A percentile compares a stretch with the other conserved stretches of the same genome.
phyloP scores from a whole-genome alignment of 35 echinoderm and acorn worm genomes.

The Holothuria glaberrima region DNA sequence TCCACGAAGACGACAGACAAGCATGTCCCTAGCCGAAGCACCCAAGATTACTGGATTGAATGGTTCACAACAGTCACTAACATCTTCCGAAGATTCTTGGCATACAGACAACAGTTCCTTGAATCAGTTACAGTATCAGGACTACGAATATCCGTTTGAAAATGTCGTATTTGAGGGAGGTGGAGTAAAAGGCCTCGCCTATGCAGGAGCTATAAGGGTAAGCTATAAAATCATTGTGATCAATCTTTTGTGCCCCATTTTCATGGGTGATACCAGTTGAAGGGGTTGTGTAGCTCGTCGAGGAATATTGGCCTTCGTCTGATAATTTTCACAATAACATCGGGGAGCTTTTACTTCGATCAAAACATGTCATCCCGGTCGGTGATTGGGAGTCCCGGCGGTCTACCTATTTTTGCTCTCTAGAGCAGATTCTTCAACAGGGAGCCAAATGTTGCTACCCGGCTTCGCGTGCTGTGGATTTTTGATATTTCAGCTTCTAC shows the following conservation, averaged over 20 bases:
- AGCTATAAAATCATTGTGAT: slow-evolving; percentile 1
- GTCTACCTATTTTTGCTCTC: too few relatives aligned
- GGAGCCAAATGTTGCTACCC: too few relatives aligned
- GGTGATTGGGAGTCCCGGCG: too few relatives aligned
- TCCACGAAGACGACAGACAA: neutral
- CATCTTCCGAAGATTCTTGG: neutral
- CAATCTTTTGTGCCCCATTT: neutral
- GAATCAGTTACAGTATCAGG: slow-evolving; percentile 62
- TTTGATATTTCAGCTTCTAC: too few relatives aligned
- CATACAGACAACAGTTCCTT: slow-evolving; percentile 69
- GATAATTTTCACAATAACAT: too few relatives aligned
- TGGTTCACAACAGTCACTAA: neutral
- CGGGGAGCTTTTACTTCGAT: too few relatives aligned
- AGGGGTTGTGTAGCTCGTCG: too few relatives aligned
- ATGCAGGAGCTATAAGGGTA: slow-evolving; percentile 83
- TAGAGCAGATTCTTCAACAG: too few relatives aligned
- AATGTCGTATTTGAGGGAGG: slow-evolving; percentile 97
- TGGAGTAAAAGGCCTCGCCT: slow-evolving; percentile 85
- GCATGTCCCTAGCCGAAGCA: neutral
- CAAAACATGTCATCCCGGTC: too few relatives aligned
- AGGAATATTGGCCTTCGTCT: too few relatives aligned
- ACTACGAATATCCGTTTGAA: slow-evolving; percentile 92
- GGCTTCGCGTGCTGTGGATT: too few relatives aligned
- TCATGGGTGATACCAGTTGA: neutral
- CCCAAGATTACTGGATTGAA: neutral